Evolutionary conservation across 2,888 invertebrate species (phyloP).

Genomic region (Papilio demoleus): DNA sequence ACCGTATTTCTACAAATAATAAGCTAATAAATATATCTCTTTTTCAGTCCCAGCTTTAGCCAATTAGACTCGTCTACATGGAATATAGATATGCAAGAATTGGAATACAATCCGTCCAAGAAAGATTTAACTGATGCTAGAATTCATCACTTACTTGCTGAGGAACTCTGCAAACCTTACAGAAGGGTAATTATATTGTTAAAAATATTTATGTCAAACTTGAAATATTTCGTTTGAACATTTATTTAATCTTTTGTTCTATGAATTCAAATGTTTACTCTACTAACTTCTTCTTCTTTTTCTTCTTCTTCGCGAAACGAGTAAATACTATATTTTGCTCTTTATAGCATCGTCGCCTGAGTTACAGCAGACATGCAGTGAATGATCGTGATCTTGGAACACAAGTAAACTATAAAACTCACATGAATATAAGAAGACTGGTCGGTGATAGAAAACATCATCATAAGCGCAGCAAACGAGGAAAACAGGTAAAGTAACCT

Average conservation of each 20-base stretch:
- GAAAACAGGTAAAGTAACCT: slow-evolving; percentile 86
- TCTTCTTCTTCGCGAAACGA: too few relatives aligned
- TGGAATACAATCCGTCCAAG: slow-evolving; percentile 95
- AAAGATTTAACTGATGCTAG: slow-evolving; percentile 97
- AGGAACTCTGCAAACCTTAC: slow-evolving; percentile 94
- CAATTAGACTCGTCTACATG: slow-evolving; percentile 93
- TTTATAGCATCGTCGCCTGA: slow-evolving; percentile 91
- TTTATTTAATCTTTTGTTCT: too few relatives aligned
- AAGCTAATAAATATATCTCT: too few relatives aligned
- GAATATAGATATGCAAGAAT: slow-evolving; percentile 96
- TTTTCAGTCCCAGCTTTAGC: slow-evolving; percentile 90
- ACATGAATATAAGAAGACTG: slow-evolving; percentile 94
- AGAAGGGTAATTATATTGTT: slow-evolving; percentile 86
- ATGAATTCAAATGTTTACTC: too few relatives aligned
- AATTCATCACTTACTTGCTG: slow-evolving; percentile 95
- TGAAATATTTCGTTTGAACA: too few relatives aligned
- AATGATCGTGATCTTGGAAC: slow-evolving; percentile 94
- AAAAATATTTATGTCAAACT: background rate
- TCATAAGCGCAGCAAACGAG: slow-evolving; percentile 93
- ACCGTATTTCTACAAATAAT: too few relatives aligned
- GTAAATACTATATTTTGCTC: too few relatives aligned
- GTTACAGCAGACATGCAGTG: slow-evolving; percentile 95
- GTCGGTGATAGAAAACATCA: slow-evolving; percentile 93
- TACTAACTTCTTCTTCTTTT: too few relatives aligned
- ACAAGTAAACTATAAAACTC: slow-evolving; percentile 94